Percentiles rank a stretch among this genome's conserved stretches.
Conservation (phyloP, 1,140 invertebrate genomes). For the Pentalonia nigronervosa region DNA sequence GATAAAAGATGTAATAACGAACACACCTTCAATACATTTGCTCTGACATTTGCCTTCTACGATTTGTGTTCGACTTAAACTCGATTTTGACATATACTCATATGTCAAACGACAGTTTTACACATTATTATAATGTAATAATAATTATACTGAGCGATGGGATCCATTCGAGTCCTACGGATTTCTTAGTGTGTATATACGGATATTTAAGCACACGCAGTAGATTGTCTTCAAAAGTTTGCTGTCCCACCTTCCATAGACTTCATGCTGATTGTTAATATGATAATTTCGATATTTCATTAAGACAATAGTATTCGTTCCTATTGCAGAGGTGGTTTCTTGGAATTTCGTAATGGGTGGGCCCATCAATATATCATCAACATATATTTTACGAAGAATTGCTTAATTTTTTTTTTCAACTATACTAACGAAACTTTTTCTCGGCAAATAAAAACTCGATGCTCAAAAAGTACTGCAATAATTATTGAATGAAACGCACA, state of each 20-base stretch:
- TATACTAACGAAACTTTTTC: not conserved
- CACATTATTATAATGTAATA: not conserved
- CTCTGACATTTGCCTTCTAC: not conserved
- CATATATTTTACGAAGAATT: not conserved
- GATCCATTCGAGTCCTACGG: not conserved
- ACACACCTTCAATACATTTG: not conserved
- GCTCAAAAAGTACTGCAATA: not conserved
- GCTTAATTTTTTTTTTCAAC: not conserved
- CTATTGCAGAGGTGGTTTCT: conserved; percentile 31
- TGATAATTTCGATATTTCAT: conserved; percentile 32
- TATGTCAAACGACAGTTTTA: not conserved
- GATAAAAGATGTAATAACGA: not conserved
- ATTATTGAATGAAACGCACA: not conserved
- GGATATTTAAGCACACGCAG: not conserved
- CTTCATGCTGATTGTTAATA: conserved; percentile 31
- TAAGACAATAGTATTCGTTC: not conserved
- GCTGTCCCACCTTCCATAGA: not conserved
- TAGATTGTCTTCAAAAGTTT: not conserved
- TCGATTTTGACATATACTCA: not conserved
- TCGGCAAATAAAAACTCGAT: not conserved
- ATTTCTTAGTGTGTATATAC: not conserved
- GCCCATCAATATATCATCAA: not conserved
- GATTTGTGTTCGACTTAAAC: not conserved
- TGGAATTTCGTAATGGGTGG: not conserved
- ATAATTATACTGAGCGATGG: not conserved